These are phyloP conservation scores for Bucco capensis DNA, from an alignment of 2,113 vertebrate species.

Conservation along the genomic window DNA sequence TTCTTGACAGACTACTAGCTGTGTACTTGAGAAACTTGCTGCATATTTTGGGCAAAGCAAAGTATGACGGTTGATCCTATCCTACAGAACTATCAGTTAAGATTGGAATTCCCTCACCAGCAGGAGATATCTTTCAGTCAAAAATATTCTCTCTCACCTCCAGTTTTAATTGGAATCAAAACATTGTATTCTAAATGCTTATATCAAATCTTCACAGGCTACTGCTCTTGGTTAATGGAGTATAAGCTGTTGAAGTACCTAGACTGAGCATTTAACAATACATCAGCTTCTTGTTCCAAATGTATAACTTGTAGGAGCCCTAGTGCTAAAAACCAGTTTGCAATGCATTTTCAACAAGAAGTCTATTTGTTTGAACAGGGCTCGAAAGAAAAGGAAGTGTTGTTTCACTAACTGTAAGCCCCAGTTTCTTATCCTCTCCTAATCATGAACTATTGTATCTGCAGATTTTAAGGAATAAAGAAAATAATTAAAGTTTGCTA, in stretches of 20 bases:
- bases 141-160: not conserved
- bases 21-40: not conserved
- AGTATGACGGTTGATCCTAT: not conserved
- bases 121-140: not conserved
- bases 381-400: not conserved
- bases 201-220: slow-evolving; percentile 32
- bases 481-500: not conserved
- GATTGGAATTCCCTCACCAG: not conserved
- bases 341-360: not conserved
- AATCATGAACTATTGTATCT: not conserved
- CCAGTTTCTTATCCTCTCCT: not conserved
- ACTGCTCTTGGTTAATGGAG: slow-evolving; percentile 45
- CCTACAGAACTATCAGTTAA: not conserved
- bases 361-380: not conserved
- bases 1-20: not conserved
- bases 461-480: not conserved
- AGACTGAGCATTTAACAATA: slow-evolving; percentile 36
- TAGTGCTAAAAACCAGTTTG: slow-evolving; percentile 11
- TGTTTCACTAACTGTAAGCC: not conserved
- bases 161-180: slow-evolving; percentile 48
- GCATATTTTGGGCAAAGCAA: not conserved
- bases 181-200: slow-evolving; percentile 8
- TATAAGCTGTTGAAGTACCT: slow-evolving; percentile 41
- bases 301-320: slow-evolving; percentile 9
- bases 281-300: slow-evolving; percentile 50